Percentiles rank a stretch among this genome's conserved stretches.
phyloP scores from a whole-genome alignment of 2,797 vertebrate genomes.

The Hypotaenidia philippensis region DNA sequence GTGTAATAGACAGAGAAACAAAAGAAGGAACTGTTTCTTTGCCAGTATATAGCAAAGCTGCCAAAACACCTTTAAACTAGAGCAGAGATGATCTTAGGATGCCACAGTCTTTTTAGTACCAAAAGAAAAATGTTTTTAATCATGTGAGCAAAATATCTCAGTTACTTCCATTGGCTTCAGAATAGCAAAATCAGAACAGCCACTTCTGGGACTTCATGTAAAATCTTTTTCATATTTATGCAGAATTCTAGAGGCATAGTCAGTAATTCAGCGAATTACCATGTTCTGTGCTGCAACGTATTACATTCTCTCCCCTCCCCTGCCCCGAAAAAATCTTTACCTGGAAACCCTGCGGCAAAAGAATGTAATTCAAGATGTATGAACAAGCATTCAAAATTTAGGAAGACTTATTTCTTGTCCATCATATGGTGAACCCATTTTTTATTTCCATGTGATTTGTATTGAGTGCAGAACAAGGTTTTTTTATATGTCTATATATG shows the following conservation, averaged over 20 bases:
- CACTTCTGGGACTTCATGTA: neutral
- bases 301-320: neutral
- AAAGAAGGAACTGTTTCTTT: neutral
- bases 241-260: constrained; percentile 12
- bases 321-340: too few species aligned
- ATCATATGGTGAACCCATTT: neutral
- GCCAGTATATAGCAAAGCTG: neutral
- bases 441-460: neutral
- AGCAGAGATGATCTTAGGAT: neutral
- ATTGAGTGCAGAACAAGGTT: neutral
- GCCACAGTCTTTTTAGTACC: neutral
- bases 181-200: neutral
- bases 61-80: neutral
- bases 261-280: neutral
- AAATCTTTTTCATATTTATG: neutral
- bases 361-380: neutral
- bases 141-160: neutral
- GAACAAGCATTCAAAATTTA: neutral
- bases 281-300: neutral
- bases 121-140: neutral
- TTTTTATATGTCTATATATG: neutral
- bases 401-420: neutral
- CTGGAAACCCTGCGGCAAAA: neutral
- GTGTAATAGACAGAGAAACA: neutral
- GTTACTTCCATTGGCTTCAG: neutral